These are phyloP conservation scores for Conger conger DNA, from an alignment of 2,113 vertebrate species.

Conservation along the genomic window DNA sequence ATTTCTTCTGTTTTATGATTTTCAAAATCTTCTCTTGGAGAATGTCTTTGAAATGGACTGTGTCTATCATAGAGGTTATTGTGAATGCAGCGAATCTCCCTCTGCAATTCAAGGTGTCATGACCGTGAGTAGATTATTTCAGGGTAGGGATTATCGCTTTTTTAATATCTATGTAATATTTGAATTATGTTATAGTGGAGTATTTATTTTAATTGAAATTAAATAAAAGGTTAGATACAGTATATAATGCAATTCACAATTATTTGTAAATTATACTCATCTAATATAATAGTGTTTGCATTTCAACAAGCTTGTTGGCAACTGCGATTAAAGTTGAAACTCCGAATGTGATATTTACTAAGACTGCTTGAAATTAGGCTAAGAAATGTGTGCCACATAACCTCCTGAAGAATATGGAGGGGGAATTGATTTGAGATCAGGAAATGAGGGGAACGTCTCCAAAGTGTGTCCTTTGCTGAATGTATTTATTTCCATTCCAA, in stretches of 20 bases:
- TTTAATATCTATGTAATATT: background rate
- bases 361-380: background rate
- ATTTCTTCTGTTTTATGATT: conserved; percentile 9
- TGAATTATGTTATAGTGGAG: background rate
- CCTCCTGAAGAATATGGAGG: conserved; percentile 5
- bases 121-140: background rate
- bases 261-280: background rate
- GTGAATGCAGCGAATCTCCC: background rate
- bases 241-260: no score
- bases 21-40: background rate
- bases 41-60: background rate
- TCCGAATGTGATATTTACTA: background rate
- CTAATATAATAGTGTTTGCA: background rate
- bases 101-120: background rate
- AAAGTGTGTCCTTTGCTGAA: background rate
- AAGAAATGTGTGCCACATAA: background rate
- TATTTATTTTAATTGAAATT: background rate
- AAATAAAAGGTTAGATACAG: background rate
- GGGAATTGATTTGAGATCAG: conserved; percentile 3
- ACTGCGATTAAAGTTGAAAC: background rate
- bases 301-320: background rate
- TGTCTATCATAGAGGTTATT: background rate
- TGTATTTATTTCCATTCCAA: conserved; percentile 59
- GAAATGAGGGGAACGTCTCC: conserved; percentile 15
- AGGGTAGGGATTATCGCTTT: background rate